Conservation (phyloP, 2,113 vertebrate genomes). For the Columbina picui region DNA sequence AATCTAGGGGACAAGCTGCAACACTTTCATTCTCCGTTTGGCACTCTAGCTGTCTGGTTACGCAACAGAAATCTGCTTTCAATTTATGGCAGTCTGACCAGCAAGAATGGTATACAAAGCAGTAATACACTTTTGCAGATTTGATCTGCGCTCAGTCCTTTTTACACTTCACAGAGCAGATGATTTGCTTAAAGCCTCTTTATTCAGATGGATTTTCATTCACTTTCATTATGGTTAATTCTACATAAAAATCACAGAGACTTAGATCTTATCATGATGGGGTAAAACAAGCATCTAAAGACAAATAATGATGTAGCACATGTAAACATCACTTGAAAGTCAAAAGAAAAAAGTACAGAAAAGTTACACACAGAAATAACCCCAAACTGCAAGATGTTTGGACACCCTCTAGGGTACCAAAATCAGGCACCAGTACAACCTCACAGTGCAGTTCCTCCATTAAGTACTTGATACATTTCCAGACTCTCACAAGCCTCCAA, state of each 20-base stretch:
- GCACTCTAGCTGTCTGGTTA: not conserved
- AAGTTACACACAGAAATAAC: not conserved
- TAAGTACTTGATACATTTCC: not conserved
- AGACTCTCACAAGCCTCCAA: not conserved
- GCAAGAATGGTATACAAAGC: not conserved
- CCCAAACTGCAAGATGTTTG: not conserved
- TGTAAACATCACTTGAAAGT: not conserved
- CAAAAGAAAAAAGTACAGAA: not conserved
- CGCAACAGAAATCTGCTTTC: slow-evolving; percentile 30
- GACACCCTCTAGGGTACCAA: not conserved
- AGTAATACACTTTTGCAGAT: not conserved
- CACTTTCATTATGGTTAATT: not conserved
- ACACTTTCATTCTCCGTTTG: slow-evolving; percentile 1
- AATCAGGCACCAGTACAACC: not conserved
- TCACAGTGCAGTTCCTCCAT: not conserved
- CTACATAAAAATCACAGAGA: not conserved
- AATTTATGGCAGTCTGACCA: slow-evolving; percentile 37
- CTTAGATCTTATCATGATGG: not conserved
- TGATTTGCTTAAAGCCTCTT: not conserved
- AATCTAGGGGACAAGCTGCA: not conserved
- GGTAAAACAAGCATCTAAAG: not conserved
- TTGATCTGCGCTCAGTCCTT: not conserved
- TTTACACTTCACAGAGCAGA: not conserved
- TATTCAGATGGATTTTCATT: not conserved
- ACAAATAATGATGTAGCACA: not conserved